Evolutionary conservation across 2,113 vertebrate genomes (phyloP), one percentile per base, ranked within the genome.

Genomic region (Pholis gunnellus): DNA sequence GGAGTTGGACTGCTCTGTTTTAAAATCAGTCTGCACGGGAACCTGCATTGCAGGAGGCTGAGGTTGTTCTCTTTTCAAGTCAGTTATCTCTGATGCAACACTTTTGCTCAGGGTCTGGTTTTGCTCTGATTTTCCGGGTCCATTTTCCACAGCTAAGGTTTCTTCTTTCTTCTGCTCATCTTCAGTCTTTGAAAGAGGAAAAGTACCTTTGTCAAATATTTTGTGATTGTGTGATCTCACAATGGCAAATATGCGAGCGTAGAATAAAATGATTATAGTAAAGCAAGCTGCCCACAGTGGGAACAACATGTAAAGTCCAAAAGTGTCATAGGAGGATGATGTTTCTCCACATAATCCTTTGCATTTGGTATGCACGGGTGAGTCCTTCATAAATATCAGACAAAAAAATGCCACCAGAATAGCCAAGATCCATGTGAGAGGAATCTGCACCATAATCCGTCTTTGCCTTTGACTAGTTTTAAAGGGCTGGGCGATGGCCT

Each of bases 271-370:
- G 42, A 95, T 94, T 8, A 94, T 25, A 31, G 36, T 50, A 42
- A 95, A 93, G 68, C 93, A 96, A 13, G 66, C 72, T 1, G 80
- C 92, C 95, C 95, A 96, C 29, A 95, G 82, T 9, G 95, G 95
- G 46, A 95, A 78, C 74, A 96, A 71, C 72, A 95, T 83, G 57
- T 94, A 95, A 25, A 94, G 83, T 60, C 95, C 95, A 76, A 94
- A 94, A 1, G 91, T 94, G 87, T 95, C 94, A 31, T 93, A 92
- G 13, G 92, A 88, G 9, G 71, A 34, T 0, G 75, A 59, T 1
- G 27, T 9, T 4, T 89, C 75, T 57, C 72, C 17, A 3, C 22
- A 44, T 34, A 72, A 56, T 40, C 92, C 93, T 56, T 50, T 84
- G 78, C 95, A 96, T 78, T 71, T 90, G 8, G 85, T 15, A 60